Conservation (phyloP, 2,888 invertebrate genomes). For the Diadegma fenestrale region DNA sequence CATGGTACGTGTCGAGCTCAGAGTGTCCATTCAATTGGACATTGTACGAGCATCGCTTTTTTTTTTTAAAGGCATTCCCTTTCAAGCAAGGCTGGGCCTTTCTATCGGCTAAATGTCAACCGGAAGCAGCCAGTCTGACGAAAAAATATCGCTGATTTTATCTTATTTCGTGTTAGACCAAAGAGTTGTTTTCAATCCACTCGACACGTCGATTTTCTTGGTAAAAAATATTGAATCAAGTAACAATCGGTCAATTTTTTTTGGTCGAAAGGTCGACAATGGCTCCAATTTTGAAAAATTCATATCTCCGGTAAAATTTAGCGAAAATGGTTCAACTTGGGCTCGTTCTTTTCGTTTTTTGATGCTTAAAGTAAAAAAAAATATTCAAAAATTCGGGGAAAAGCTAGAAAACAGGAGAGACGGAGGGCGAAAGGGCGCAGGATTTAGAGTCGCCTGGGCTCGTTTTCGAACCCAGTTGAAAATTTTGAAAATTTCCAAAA, state of each 20-base stretch:
- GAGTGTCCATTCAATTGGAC: neutral
- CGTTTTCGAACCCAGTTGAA: too few species aligned
- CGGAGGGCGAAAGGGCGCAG: too few species aligned
- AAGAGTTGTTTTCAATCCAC: neutral
- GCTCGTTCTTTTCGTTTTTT: too few species aligned
- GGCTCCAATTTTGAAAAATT: too few species aligned
- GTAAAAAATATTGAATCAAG: neutral
- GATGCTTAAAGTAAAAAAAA: too few species aligned
- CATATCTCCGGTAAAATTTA: too few species aligned
- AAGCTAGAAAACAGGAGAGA: too few species aligned
- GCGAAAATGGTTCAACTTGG: too few species aligned
- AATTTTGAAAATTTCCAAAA: neutral
- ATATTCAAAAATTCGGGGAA: too few species aligned
- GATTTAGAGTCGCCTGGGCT: too few species aligned
- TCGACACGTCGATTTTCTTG: neutral
- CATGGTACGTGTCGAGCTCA: neutral
- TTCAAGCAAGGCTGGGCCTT: conserved; percentile 48
- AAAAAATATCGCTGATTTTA: conserved; percentile 1
- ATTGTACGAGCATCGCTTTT: neutral
- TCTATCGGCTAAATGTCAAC: conserved; percentile 48
- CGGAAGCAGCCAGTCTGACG: conserved; percentile 34
- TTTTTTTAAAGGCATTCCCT: neutral
- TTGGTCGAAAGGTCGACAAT: too few species aligned
- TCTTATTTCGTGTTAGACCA: neutral
- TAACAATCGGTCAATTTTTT: neutral